Evolutionary conservation across 35 echinoderm and acorn worm species (phyloP).

Genomic region (Chiridota heheva): DNA sequence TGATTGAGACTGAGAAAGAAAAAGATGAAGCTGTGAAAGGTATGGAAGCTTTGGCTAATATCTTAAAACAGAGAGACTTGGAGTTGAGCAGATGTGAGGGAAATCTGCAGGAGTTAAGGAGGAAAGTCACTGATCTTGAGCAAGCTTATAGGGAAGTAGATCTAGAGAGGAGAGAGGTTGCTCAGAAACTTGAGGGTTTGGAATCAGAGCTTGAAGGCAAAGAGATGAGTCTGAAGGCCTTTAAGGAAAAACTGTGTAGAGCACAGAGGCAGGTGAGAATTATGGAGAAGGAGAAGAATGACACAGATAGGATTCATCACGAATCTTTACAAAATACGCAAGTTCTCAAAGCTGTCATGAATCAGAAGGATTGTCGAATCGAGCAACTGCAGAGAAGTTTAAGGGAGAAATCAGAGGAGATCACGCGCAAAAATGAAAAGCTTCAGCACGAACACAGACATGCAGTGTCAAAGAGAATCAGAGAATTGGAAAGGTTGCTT

Average conservation of each 20-base stretch:
- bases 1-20: too few species aligned
- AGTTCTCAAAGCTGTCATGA: slow-evolving; percentile 30
- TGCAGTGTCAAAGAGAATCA: slow-evolving; percentile 13
- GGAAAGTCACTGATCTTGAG: too few species aligned
- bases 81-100: too few species aligned
- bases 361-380: slow-evolving; percentile 46
- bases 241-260: background rate
- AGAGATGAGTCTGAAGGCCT: background rate
- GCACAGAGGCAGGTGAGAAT: background rate
- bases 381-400: slow-evolving; percentile 33
- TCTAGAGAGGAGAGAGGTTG: slow-evolving; percentile 33
- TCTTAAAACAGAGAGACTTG: too few species aligned
- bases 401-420: slow-evolving; percentile 28
- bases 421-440: background rate
- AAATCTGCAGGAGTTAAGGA: too few species aligned
- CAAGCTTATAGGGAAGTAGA: too few species aligned
- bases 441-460: background rate
- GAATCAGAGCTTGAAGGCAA: background rate
- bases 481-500: background rate
- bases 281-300: slow-evolving; percentile 4
- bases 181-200: slow-evolving; percentile 15
- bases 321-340: slow-evolving; percentile 36
- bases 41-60: too few species aligned
- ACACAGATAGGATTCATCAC: slow-evolving; percentile 25
- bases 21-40: too few species aligned